A percentile compares a stretch with the other conserved stretches of the same genome.
phyloP scores from a whole-genome alignment of 2,888 invertebrate genomes.

The Ormyrus labotus region DNA sequence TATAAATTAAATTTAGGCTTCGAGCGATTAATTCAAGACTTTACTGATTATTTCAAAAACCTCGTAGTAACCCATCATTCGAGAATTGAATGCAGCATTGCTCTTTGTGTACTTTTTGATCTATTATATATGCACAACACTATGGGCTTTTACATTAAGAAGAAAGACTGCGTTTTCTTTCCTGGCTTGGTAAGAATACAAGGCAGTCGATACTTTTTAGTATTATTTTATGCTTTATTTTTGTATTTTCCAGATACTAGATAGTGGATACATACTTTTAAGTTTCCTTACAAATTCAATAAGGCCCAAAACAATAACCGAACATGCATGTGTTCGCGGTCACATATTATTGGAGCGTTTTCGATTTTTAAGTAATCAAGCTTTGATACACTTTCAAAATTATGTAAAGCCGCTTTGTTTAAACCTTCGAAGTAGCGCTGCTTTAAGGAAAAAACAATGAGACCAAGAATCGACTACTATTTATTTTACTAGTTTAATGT shows the following conservation, averaged over 20 bases:
- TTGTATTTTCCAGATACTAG: conserved; percentile 24
- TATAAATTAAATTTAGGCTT: not conserved
- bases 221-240: not conserved
- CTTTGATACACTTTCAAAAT: not conserved
- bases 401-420: conserved; percentile 10
- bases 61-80: not conserved
- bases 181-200: conserved; percentile 16
- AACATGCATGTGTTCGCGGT: not conserved
- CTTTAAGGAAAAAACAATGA: not conserved
- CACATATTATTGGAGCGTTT: not conserved
- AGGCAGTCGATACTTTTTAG: not conserved
- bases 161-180: conserved; percentile 30
- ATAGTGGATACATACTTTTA: conserved; percentile 4
- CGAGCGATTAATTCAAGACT: not conserved
- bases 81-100: not conserved
- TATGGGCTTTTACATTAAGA: conserved; percentile 8
- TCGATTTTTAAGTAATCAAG: not conserved
- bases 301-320: not conserved
- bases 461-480: no score
- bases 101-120: not conserved
- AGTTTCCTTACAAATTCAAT: not conserved
- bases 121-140: not conserved
- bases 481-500: no score
- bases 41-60: conserved; percentile 16
- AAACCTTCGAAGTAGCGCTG: conserved; percentile 25